Base-by-base conservation (phyloP, 2,888 invertebrate species). In the Zele albiditarsus region DNA sequence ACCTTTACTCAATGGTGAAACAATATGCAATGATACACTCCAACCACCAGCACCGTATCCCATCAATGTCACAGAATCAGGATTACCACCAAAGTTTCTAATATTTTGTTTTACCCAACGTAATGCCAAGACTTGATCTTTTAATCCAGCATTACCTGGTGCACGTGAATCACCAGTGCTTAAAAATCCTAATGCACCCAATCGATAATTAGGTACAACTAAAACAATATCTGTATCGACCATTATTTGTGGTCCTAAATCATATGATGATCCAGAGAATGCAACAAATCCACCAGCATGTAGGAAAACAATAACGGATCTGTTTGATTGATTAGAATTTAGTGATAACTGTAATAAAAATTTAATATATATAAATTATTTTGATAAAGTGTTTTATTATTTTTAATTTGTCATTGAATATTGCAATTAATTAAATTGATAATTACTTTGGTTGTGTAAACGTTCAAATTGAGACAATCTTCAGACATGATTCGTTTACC, bases 251-350 rank as follows among this genome's bases (percentile, higher is more conserved):
- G 89, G 88, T 8, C 84, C 85, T 8, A 74, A 88, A 70, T 85
- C 80, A 14, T 78, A 89, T 77, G 93, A 94, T 80, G 92, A 92
- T 0, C 92, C 93, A 0, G 93, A 92, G 28, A 90, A 89, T 0
- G 90, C 89, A 84, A 93, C 93, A 86, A 93, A 94, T n/a, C 91
- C 93, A 0, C 94, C 94, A 0, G 92, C 91, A 87, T 94, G 94
- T 76, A 95, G 91, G 86, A 91, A 93, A 0, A 94, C 91, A 6
- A 95, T 89, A 1, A 95, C 94, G 0, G 95, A 93, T 14, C 89
- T 38, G 80, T 2, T 69, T 77, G 5, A 69, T 42, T 12, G 53
- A n/a, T 10, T 53, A 23, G n/a, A 4, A 12, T 53, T 23, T 23
- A 46, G 25, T 31, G 77, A 76, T 16, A 80, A 67, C 78, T 79